Evolutionary conservation across 1,140 invertebrate genomes (phyloP).

Genomic region (Subanguina moxae): DNA sequence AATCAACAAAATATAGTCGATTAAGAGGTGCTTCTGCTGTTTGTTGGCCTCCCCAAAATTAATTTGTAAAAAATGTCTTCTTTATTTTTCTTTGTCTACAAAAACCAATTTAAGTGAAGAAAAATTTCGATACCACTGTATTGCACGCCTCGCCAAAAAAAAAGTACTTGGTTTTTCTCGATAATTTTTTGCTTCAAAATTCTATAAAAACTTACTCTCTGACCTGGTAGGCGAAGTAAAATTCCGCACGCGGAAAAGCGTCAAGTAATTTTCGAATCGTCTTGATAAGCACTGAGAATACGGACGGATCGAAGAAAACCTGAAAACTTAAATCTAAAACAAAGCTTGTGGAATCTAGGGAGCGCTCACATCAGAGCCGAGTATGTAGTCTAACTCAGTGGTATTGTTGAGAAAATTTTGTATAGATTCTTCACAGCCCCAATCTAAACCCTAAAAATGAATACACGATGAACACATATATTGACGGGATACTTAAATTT

Average conservation of each 20-base stretch:
- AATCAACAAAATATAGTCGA: constrained; percentile 4
- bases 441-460: constrained; percentile 28
- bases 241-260: constrained; percentile 28
- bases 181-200: no score
- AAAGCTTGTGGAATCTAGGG: no score
- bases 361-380: constrained; percentile 42
- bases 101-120: no score
- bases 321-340: no score
- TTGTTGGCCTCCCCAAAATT: no score
- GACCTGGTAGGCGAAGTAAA: constrained; percentile 50
- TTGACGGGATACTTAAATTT: neutral
- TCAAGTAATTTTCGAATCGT: constrained; percentile 39
- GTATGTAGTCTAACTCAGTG: constrained; percentile 30
- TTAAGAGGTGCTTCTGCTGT: no score
- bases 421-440: constrained; percentile 22
- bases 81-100: no score
- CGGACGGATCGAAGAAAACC: constrained; percentile 49
- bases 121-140: no score
- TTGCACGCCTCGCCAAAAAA: no score
- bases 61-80: no score
- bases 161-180: no score
- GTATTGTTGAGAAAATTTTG: constrained; percentile 10
- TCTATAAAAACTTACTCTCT: constrained; percentile 42
- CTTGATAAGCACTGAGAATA: constrained; percentile 44
- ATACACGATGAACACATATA: no score